phyloP scores from a whole-genome alignment of 2,888 invertebrate species.

The Yponomeuta evonymella region DNA sequence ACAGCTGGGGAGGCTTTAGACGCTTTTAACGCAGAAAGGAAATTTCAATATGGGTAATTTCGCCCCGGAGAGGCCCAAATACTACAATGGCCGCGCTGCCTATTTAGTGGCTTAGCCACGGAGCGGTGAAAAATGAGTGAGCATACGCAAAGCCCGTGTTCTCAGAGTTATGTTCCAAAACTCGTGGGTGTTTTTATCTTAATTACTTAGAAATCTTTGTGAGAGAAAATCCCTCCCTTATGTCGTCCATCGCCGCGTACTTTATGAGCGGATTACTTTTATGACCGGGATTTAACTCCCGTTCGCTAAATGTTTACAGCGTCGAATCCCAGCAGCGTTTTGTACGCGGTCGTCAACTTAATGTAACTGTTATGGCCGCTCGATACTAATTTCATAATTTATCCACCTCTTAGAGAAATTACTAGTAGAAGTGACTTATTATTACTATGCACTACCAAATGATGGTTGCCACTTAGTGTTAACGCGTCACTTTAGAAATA shows the following conservation, averaged over 20 bases:
- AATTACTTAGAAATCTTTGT: conserved; percentile 74
- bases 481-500: too few species aligned
- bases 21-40: conserved; percentile 68
- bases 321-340: conserved; percentile 50
- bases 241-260: conserved; percentile 73
- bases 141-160: conserved; percentile 34
- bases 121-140: conserved; percentile 67
- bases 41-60: conserved; percentile 76
- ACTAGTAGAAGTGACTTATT: neutral
- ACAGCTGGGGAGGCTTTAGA: conserved; percentile 58
- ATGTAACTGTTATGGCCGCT: neutral
- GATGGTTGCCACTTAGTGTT: too few species aligned
- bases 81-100: conserved; percentile 72
- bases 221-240: conserved; percentile 70
- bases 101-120: conserved; percentile 69
- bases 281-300: conserved; percentile 70
- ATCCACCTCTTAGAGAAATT: neutral
- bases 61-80: conserved; percentile 62
- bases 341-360: conserved; percentile 24
- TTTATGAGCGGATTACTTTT: conserved; percentile 76
- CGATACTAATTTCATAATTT: conserved; percentile 2
- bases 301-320: conserved; percentile 72
- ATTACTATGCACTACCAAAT: too few species aligned
- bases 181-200: conserved; percentile 70
- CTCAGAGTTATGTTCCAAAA: conserved; percentile 41